phyloP scores from a whole-genome alignment of 2,888 invertebrate species.

The Glomeris marginata region DNA sequence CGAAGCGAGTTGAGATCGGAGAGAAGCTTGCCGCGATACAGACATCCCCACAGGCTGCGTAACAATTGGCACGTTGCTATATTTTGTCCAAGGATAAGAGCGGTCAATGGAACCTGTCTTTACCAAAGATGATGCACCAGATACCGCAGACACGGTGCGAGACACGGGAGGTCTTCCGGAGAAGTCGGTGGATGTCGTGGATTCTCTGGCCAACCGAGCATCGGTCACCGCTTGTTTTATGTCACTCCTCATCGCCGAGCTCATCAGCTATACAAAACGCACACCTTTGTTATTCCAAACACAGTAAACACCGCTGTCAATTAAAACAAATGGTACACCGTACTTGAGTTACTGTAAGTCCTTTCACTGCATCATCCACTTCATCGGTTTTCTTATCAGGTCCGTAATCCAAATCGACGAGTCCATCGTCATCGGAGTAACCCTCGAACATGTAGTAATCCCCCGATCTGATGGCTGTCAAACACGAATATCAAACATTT shows the following conservation, averaged over 20 bases:
- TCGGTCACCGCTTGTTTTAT: conserved; percentile 42
- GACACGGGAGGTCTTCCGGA: conserved; percentile 17
- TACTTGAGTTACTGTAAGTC: conserved; percentile 34
- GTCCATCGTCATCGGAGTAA: conserved; percentile 49
- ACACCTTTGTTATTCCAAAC: conserved; percentile 11
- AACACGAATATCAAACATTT: too few species aligned
- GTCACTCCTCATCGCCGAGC: conserved; percentile 61
- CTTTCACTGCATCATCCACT: conserved; percentile 28
- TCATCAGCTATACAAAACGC: conserved; percentile 46
- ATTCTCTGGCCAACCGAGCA: conserved; percentile 24
- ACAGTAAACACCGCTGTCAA: neutral
- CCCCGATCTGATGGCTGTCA: conserved; percentile 84
- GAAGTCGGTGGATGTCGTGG: conserved; percentile 16
- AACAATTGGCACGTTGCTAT: neutral
- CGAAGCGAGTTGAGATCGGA: conserved; percentile 12
- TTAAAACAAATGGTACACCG: conserved; percentile 6
- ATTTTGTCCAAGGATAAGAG: too few species aligned
- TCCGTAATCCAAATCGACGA: conserved; percentile 19
- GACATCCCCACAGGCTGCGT: conserved; percentile 11
- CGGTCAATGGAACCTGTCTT: too few species aligned
- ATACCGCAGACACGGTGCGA: conserved; percentile 16
- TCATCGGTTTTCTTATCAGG: conserved; percentile 40
- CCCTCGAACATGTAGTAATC: conserved; percentile 99
- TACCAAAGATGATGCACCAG: conserved; percentile 12
- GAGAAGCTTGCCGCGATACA: conserved; percentile 13